A percentile compares a stretch with the other conserved stretches of the same genome.
phyloP scores from a whole-genome alignment of 2,888 invertebrate genomes.

The Hesperia comma region DNA sequence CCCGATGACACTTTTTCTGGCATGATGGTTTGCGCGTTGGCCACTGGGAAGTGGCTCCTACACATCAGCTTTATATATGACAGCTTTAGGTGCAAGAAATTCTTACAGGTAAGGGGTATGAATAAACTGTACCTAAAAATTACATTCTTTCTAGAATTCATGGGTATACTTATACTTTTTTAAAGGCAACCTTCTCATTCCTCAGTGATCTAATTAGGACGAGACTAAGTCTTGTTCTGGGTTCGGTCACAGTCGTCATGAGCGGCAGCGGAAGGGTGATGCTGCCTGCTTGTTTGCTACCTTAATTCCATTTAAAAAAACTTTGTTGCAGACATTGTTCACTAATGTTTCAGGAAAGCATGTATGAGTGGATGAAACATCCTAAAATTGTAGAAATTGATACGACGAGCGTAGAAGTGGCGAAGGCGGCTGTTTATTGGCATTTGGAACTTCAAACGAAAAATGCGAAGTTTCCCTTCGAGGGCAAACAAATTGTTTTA shows the following conservation, averaged over 20 bases:
- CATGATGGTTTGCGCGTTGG: conserved; percentile 79
- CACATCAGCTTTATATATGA: conserved; percentile 74
- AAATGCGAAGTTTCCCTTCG: conserved; percentile 68
- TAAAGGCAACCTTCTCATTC: no score
- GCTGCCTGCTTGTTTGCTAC: no score
- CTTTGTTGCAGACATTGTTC: no score
- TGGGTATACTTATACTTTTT: no score
- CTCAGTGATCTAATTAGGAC: no score
- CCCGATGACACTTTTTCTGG: conserved; percentile 75
- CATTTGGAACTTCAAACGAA: conserved; percentile 64
- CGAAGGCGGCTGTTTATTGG: conserved; percentile 77
- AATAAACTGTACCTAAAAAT: no score
- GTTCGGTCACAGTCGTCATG: no score
- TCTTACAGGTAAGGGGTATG: conserved; percentile 60
- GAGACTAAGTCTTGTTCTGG: no score
- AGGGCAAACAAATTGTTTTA: conserved; percentile 76
- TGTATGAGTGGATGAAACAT: conserved; percentile 79
- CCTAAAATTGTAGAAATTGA: conserved; percentile 76
- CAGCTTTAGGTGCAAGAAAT: conserved; percentile 76
- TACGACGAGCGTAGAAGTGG: conserved; percentile 72
- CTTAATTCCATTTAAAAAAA: no score
- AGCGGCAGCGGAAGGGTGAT: no score
- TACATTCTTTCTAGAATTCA: no score
- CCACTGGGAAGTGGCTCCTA: conserved; percentile 77
- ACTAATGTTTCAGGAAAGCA: conserved; percentile 60